phyloP scores from a whole-genome alignment of 2,888 invertebrate species.

The Aquatica leii region DNA sequence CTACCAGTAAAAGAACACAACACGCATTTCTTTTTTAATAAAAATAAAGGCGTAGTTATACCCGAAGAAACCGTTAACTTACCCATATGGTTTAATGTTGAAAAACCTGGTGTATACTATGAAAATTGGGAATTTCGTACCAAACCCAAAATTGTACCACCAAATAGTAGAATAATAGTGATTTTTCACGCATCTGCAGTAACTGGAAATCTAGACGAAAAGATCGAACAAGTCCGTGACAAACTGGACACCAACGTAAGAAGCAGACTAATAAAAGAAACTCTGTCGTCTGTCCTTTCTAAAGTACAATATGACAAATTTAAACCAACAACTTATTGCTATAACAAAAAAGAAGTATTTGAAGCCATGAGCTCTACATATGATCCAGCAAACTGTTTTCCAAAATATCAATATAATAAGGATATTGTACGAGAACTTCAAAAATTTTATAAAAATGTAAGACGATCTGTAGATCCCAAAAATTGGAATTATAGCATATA shows the following conservation, averaged over 20 bases:
- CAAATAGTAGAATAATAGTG: constrained; percentile 55
- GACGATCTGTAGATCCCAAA: constrained; percentile 25
- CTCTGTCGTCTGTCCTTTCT: constrained; percentile 13
- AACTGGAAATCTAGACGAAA: constrained; percentile 51
- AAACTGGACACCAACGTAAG: constrained; percentile 36
- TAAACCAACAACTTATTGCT: constrained; percentile 25
- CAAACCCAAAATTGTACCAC: constrained; percentile 58
- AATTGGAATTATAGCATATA: constrained; percentile 31
- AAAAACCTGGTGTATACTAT: constrained; percentile 56
- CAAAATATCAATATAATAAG: constrained; percentile 41
- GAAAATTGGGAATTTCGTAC: constrained; percentile 65
- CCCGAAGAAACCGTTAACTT: constrained; percentile 63
- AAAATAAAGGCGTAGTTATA: constrained; percentile 64
- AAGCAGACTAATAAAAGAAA: constrained; percentile 37
- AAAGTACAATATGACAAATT: constrained; percentile 17
- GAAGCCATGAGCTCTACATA: constrained; percentile 41
- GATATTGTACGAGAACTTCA: constrained; percentile 38
- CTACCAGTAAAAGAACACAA: constrained; percentile 51
- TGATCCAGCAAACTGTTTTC: constrained; percentile 21
- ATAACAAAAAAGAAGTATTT: constrained; percentile 41
- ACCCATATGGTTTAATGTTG: constrained; percentile 62
- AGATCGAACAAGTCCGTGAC: constrained; percentile 47
- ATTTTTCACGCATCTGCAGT: constrained; percentile 59
- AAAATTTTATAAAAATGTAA: constrained; percentile 38
- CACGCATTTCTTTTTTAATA: constrained; percentile 64